Evolutionary conservation across 2,797 vertebrate genomes (phyloP), one percentile per base, ranked within the genome.

Genomic region (Synanceia verrucosa): DNA sequence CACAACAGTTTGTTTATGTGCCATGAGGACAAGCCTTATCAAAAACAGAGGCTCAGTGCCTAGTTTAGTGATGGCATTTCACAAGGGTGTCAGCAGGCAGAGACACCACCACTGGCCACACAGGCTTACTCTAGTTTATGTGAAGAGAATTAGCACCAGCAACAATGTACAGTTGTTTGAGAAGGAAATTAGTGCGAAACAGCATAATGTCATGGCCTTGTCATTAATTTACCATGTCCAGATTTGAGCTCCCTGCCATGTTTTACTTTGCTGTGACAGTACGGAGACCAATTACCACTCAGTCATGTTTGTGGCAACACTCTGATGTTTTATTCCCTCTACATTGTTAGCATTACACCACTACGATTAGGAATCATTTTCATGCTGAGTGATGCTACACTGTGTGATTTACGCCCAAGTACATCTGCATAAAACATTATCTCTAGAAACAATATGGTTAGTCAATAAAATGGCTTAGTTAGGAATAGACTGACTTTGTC

Each of bases 1-100:
- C 44, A 70, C 43, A 44, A 26, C 16, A 41, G 57, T 44, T 58
- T 76, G 70, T 36, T 23, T 53, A 59, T 61, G 39, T 47, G 39
- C 48, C 53, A 43, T 1, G 6, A 33, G 6, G 66, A 68, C 46
- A 55, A 56, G 65, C 60, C 48, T 56, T 65, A 66, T 65, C n/a
- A 56, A 12, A 70, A 65, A 61, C 63, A 79, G 31, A 47, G 11
- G 24, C 26, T 48, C 36, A 21, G 26, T 51, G 39, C 24, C 36
- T 39, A 34, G 28, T 63, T 53, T 12, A 5, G 51, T 58, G 29
- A 68, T 31, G 39, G 41, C 13, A 39, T 73, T 76, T 64, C 57
- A 64, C 23, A 37, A 4, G 44, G 52, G 33, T 47, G 46, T 71
- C 57, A 58, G 66, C 24, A 26, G 58, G 10, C 43, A n/a, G n/a